Evolutionary conservation across 2,797 vertebrate genomes (phyloP).

Genomic region (Mallotus villosus): DNA sequence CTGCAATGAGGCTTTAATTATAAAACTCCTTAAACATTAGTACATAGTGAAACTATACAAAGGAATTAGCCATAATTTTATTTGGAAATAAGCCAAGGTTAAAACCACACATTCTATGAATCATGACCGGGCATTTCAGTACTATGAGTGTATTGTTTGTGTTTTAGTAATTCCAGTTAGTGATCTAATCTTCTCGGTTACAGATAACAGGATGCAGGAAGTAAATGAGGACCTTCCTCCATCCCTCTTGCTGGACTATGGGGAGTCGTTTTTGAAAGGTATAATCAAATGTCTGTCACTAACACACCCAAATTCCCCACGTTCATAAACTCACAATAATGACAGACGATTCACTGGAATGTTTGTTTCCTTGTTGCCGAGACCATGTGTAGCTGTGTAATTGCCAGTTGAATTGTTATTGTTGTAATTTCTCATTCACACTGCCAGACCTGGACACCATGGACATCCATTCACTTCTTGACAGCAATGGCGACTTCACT

Average conservation of each 20-base stretch:
- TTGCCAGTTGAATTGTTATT: neutral
- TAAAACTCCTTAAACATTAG: no score
- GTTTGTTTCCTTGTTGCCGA: no score
- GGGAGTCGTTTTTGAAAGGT: neutral
- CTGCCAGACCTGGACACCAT: neutral
- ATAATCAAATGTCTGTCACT: neutral
- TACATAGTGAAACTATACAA: no score
- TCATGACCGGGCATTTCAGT: no score
- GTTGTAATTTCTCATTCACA: neutral
- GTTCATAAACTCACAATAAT: no score
- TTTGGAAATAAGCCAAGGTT: no score
- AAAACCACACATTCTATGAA: no score
- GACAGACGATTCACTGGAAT: no score
- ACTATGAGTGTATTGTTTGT: neutral
- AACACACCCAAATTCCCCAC: no score
- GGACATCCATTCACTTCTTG: no score
- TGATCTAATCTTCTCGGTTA: neutral
- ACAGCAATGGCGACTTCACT: neutral
- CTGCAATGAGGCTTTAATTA: no score
- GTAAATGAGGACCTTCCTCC: slow-evolving; percentile 15
- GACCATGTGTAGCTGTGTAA: neutral
- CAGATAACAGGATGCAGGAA: slow-evolving; percentile 60
- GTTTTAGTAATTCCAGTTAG: neutral
- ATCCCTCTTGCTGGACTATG: slow-evolving; percentile 3
- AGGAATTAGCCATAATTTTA: no score